Evolutionary conservation across 2,113 vertebrate genomes (phyloP), one percentile per base, ranked within the genome.

Genomic region (Otis tarda): DNA sequence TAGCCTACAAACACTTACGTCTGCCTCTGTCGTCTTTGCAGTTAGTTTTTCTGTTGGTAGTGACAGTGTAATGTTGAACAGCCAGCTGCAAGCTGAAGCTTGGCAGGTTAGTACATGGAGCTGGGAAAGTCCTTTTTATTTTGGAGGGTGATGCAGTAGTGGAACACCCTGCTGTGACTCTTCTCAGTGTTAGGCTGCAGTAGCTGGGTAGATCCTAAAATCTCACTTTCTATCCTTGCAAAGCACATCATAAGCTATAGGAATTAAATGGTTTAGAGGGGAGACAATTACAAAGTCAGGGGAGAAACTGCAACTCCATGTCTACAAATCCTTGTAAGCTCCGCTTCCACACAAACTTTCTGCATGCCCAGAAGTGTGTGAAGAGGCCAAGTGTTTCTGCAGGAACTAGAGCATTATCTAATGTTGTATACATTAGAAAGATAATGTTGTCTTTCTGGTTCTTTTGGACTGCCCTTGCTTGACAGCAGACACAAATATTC

Each of bases 341-440:
- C 9, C 22, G 9, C 9, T 89, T 89, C 24, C 1, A 4, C 39
- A 31, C 47, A n/a, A 5, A 41, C 16, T 65, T 82, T 76, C 67
- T 4, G 1, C 2, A 4, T 0, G 0, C 49, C 37, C 21, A 16
- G 5, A 68, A 73, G 17, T 13, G 24, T 35, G 13, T 57, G 37
- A 47, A 47, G 60, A 83, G 49, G 43, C 16, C 2, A 28, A 57
- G 31, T 91, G 14, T 45, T 85, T 57, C 31, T 80, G 22, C 10
- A 45, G 65, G 61, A 93, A 20, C 57, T 52, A 76, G 18, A 45
- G 14, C 22, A 22, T 87, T 21, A 59, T 52, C 30, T 60, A 19
- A 56, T 41, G 14, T 41, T 68, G 41, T 71, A 35, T 63, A 23
- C 2, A 6, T 75, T 71, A 75, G 52, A 56, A 71, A 67, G 20